Base-by-base conservation (phyloP, 2,888 invertebrate species). In the Rhorus exstirpatorius region DNA sequence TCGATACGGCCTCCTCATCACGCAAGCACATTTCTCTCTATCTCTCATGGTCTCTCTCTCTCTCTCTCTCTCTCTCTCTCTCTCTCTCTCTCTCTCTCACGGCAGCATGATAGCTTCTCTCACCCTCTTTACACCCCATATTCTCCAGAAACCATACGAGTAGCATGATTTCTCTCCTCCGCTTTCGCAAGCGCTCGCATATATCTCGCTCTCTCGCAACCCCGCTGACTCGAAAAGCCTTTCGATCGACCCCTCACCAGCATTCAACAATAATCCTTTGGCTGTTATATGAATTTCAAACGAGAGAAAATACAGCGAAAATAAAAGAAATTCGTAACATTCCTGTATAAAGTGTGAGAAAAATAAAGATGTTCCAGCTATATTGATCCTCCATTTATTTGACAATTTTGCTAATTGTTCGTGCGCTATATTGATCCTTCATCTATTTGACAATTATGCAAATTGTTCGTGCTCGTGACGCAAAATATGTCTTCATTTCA, bases 1-100 rank as follows among this genome's bases (percentile, higher is more conserved):
- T 92, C 92, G 90, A 93, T 93, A 91, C 87, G 88, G 87, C 90
- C 89, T 91, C 88, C 88, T 85, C 84, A 81, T 84, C 84, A 75
- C 84, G 44, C 74, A 71, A 60, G 60, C 31, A 60, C n/a, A 49
- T 53, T 6, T 31, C 31, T 31, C 31, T n/a, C 19, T 14, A 24
- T 31, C 24, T 17, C 68, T 79, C 38, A 78, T 51, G 67, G 71
- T 79, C 79, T 76, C 74, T 72, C 72, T 63, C 31, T 31, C 31
- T 31, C 31, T n/a, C 19, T 14, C 24, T 31, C 24, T 17, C 68
- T 79, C 38, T 79, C 55, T 70, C 74, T 79, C 79, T 76, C 74
- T 72, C 72, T 63, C 38, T 75, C 75, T 79, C 31, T 53, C 51
- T 68, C 72, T 76, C 38, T 53, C 55, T 44, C 60, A 26, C 14